Base-by-base conservation (phyloP, 64 coral and sea anemone species). In the Actinia tenebrosa region DNA sequence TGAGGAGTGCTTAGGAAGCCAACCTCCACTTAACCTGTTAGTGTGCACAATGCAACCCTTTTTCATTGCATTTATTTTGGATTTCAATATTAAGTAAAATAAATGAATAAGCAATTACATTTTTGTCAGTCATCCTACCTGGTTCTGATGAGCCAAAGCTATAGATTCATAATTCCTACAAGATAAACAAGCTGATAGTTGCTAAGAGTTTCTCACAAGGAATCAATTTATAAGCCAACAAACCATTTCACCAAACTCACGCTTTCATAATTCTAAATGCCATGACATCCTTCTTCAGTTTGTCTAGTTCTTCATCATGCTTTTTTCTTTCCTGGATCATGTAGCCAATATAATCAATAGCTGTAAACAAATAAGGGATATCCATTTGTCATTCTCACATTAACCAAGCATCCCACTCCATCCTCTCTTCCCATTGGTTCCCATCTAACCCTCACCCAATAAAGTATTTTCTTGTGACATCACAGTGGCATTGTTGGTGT, bases 221-320 rank as follows among this genome's bases (percentile, higher is more conserved):
- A 44, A 37, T 79, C 17, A 79, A 77, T 37, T 37, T 37, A 37
- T 5, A 14, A 30, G 17, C 26, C 71, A 77, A 16, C 60, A 61
- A 66, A 66, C n/a, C n/a, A 4, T 66, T 26, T 66, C 7, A 53
- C 10, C 27, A 44, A 30, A 52, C 97, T 95, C 86, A 99, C 97
- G 93, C 87, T 77, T 99, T 99, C 97, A 99, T 99, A 44, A 99
- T 99, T 87, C 94, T 95, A 61, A 99, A 64, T 68, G 97, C 97
- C 86, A 95, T 90, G 25, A 99, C 97, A 86, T 99, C 97, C 23
- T 99, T 99, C 25, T 91, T 92, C 62, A 99, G 83, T 6, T 87
- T 89, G 50, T 99, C 93, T 26, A 99, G 71, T 77, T 99, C 97
- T 22, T 99, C 90, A n/a, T 99, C 94, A 60, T 95, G 90, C 7